Conservation (phyloP, 2,797 vertebrate genomes). For the Anolis apletophallus region DNA sequence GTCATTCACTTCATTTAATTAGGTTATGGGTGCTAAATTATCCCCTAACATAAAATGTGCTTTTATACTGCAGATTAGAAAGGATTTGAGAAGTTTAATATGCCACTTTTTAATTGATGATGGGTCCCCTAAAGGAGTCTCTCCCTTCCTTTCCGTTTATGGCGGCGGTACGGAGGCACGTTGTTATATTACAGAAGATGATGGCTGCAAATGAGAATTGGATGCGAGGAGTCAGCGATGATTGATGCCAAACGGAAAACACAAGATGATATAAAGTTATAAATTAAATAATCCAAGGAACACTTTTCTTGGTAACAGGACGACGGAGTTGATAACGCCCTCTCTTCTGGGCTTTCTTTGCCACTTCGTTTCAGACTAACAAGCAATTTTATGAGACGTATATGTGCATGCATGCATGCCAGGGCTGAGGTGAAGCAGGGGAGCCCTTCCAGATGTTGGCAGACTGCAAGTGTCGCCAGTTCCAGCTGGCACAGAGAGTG, state of each 20-base stretch:
- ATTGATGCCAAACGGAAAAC: conserved; percentile 72
- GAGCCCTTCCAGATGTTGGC: not conserved
- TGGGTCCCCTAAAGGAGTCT: conserved; percentile 77
- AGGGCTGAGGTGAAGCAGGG: too few species aligned
- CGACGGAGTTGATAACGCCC: conserved; percentile 48
- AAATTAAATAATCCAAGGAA: conserved; percentile 62
- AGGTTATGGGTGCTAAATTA: conserved; percentile 81
- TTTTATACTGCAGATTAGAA: conserved; percentile 81
- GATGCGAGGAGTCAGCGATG: conserved; percentile 69
- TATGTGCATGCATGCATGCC: not conserved
- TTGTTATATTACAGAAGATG: conserved; percentile 60
- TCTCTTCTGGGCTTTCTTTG: conserved; percentile 55
- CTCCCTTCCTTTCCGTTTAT: conserved; percentile 49
- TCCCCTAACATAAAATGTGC: conserved; percentile 79
- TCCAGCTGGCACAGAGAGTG: too few species aligned
- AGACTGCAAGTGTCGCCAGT: not conserved
- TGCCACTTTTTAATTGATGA: conserved; percentile 79
- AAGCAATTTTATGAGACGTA: not conserved
- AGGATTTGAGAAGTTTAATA: conserved; percentile 81
- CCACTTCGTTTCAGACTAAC: conserved; percentile 46
- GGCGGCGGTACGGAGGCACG: conserved; percentile 64
- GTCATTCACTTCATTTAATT: conserved; percentile 82
- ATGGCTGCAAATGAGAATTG: conserved; percentile 77
- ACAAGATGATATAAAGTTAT: conserved; percentile 55
- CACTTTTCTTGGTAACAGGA: conserved; percentile 53